phyloP scores from a whole-genome alignment of 1,140 invertebrate species.

The Hirudo medicinalis region DNA sequence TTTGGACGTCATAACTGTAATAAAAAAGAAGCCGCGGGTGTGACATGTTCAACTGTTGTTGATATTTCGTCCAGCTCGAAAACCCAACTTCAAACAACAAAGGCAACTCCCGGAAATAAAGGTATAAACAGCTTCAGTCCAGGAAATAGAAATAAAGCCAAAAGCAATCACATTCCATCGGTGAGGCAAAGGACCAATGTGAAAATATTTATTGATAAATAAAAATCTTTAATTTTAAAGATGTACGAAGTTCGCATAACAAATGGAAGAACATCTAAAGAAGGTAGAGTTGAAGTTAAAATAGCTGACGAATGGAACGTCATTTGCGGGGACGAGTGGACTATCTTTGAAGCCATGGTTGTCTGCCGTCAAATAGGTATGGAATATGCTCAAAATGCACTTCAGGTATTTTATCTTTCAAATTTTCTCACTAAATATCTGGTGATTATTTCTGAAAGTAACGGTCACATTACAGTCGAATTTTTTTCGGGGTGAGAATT shows the following conservation, averaged over 20 bases:
- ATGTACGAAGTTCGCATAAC: constrained; percentile 25
- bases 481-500: constrained; percentile 21
- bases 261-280: constrained; percentile 26
- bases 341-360: constrained; percentile 30
- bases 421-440: no score
- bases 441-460: no score
- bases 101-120: not conserved
- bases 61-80: constrained; percentile 10
- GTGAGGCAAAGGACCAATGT: not conserved
- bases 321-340: constrained; percentile 34
- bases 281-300: constrained; percentile 31
- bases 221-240: constrained; percentile 9
- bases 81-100: constrained; percentile 20
- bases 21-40: constrained; percentile 60
- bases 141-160: not conserved
- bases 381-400: constrained; percentile 28
- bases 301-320: constrained; percentile 27
- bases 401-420: constrained; percentile 25
- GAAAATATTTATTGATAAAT: not conserved
- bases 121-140: not conserved
- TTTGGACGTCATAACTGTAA: constrained; percentile 57
- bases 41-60: constrained; percentile 44
- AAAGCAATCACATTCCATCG: not conserved
- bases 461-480: not conserved
- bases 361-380: constrained; percentile 29